These are phyloP conservation scores for Drosophila cognata DNA, from an alignment of 2,888 invertebrate genomes.

Conservation along the genomic window DNA sequence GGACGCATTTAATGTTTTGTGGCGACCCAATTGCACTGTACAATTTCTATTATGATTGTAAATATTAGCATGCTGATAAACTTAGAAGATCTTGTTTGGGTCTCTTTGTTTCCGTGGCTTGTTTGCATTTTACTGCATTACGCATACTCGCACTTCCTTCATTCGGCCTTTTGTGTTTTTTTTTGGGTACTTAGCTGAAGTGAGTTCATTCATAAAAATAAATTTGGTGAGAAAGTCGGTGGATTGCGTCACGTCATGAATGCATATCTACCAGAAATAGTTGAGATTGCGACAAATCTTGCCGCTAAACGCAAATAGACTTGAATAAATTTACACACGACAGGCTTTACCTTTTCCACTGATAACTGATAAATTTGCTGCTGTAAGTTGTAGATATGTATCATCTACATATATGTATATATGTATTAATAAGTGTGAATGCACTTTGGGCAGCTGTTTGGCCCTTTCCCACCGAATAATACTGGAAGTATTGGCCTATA, in stretches of 20 bases:
- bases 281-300: conserved; percentile 58
- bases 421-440: background rate
- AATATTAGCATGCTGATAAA: conserved; percentile 70
- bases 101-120: conserved; percentile 38
- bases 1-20: conserved; percentile 9
- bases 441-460: conserved; percentile 52
- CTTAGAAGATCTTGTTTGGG: conserved; percentile 39
- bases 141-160: conserved; percentile 81
- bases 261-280: conserved; percentile 49
- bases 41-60: conserved; percentile 39
- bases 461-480: conserved; percentile 55
- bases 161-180: conserved; percentile 1
- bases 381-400: conserved; percentile 23
- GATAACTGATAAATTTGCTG: conserved; percentile 46
- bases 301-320: conserved; percentile 74
- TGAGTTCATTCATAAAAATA: conserved; percentile 76
- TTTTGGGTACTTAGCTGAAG: conserved; percentile 18
- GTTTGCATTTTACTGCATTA: conserved; percentile 81
- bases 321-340: conserved; percentile 56
- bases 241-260: conserved; percentile 29
- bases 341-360: conserved; percentile 40
- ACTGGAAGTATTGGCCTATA: conserved; percentile 57
- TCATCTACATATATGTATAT: background rate
- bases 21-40: conserved; percentile 67
- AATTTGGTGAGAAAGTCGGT: conserved; percentile 56